A percentile compares a stretch with the other conserved stretches of the same genome.
These are phyloP conservation scores for Pediacus dermestoides DNA, from an alignment of 2,888 invertebrate genomes.

Conservation along the genomic window DNA sequence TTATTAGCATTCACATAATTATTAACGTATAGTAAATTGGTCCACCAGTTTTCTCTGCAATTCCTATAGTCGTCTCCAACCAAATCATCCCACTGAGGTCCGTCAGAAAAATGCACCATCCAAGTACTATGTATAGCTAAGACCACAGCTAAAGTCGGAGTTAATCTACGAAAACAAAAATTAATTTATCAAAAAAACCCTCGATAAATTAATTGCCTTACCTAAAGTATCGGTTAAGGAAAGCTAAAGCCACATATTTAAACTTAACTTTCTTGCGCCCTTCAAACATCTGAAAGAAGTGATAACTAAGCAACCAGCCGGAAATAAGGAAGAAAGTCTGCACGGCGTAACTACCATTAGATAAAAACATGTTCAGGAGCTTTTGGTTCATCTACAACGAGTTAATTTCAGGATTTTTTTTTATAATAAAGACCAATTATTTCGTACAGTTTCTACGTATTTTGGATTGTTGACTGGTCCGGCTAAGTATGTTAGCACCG, in stretches of 20 bases:
- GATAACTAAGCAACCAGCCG: slow-evolving; percentile 32
- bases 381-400: slow-evolving; percentile 23
- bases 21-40: slow-evolving; percentile 38
- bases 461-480: slow-evolving; percentile 32
- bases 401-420: slow-evolving; percentile 5
- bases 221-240: slow-evolving; percentile 40
- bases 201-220: slow-evolving; percentile 15
- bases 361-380: slow-evolving; percentile 28
- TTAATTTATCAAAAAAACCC: too few species aligned
- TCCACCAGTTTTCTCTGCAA: slow-evolving; percentile 39
- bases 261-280: slow-evolving; percentile 25
- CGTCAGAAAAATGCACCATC: slow-evolving; percentile 29
- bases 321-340: slow-evolving; percentile 37
- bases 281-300: slow-evolving; percentile 30
- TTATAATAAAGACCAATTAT: slow-evolving; percentile 7
- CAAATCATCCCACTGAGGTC: slow-evolving; percentile 34
- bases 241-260: slow-evolving; percentile 28
- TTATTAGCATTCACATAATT: slow-evolving; percentile 32
- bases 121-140: slow-evolving; percentile 32
- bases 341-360: slow-evolving; percentile 35
- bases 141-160: slow-evolving; percentile 28
- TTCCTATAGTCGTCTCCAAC: slow-evolving; percentile 32
- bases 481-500: slow-evolving; percentile 31
- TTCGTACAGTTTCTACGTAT: slow-evolving; percentile 33
- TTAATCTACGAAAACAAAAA: slow-evolving; percentile 29